These are phyloP conservation scores for Diploscapter pachys DNA, from an alignment of 1,140 invertebrate genomes.

Conservation along the genomic window DNA sequence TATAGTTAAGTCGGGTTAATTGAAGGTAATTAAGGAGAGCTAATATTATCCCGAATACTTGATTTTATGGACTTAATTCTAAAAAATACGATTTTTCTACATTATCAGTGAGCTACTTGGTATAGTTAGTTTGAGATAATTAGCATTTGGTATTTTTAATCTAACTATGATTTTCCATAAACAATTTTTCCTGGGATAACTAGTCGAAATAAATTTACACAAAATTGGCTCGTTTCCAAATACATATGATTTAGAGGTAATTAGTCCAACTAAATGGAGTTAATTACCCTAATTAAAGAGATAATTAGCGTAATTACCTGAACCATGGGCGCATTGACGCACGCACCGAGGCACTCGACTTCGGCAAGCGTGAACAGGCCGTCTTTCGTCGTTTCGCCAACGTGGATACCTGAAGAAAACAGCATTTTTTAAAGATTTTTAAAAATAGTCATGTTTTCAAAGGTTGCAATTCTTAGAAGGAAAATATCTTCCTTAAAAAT, in stretches of 20 bases:
- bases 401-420: constrained; percentile 67
- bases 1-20: neutral
- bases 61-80: no score
- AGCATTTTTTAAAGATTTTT: no score
- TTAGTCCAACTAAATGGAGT: neutral
- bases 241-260: no score
- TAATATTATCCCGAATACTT: neutral
- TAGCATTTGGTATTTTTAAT: no score
- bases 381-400: constrained; percentile 80
- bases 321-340: constrained; percentile 99
- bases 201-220: no score
- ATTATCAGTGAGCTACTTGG: no score
- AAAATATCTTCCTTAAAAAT: no score
- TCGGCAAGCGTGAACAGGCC: constrained; percentile 87
- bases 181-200: constrained; percentile 1
- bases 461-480: no score
- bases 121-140: no score
- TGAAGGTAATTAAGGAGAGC: neutral
- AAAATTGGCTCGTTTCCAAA: no score
- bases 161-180: neutral
- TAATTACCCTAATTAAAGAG: constrained; percentile 24
- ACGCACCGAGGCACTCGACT: constrained; percentile 97
- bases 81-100: no score
- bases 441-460: no score
- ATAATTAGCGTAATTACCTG: constrained; percentile 62